These are phyloP conservation scores for Cherax quadricarinatus DNA, from an alignment of 1,140 invertebrate species.

Conservation along the genomic window DNA sequence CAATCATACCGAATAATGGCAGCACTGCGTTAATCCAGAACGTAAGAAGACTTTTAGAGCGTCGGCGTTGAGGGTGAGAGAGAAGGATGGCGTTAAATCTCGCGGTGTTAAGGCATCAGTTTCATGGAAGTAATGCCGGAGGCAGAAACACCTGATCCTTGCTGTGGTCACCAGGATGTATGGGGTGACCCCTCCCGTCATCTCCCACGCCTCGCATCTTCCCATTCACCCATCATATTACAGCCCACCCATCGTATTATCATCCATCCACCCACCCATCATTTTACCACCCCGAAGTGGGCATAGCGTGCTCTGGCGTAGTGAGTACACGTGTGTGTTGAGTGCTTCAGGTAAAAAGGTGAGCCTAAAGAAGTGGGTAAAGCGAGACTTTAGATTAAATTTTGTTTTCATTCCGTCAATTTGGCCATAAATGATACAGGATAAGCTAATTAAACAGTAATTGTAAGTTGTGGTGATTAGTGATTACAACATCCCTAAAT, in stretches of 20 bases:
- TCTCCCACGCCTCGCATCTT: neutral
- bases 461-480: no score
- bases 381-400: no score
- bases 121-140: neutral
- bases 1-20: slow-evolving; percentile 8
- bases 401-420: no score
- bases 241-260: neutral
- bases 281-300: neutral
- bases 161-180: neutral
- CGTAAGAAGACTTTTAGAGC: neutral
- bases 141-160: neutral
- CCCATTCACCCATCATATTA: neutral
- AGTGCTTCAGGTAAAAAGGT: no score
- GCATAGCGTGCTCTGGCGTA: no score
- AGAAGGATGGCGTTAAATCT: neutral
- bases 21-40: neutral
- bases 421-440: no score
- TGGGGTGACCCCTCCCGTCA: neutral
- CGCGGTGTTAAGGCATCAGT: neutral
- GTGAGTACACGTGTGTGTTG: no score
- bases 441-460: no score
- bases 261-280: neutral
- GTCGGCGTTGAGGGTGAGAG: neutral
- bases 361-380: no score
- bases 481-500: no score